Conservation (phyloP, 2,888 invertebrate species). For the Tuberolachnus salignus region DNA sequence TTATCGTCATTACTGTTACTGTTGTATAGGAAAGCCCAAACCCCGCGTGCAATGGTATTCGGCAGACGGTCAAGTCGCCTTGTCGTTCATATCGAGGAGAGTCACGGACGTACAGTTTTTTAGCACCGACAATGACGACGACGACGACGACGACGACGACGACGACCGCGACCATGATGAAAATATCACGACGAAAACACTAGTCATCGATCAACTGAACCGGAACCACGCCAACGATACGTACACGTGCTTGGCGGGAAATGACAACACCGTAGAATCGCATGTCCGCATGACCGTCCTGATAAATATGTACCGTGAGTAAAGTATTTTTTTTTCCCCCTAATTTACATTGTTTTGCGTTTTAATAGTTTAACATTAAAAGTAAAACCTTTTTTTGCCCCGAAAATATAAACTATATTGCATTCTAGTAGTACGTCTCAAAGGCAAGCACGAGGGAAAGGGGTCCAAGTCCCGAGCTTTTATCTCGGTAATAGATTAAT, state of each 20-base stretch:
- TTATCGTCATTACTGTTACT: background rate
- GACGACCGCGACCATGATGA: background rate
- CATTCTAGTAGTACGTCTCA: too few relatives aligned
- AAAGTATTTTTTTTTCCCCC: too few relatives aligned
- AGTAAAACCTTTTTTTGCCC: too few relatives aligned
- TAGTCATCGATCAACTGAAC: slow-evolving; percentile 24
- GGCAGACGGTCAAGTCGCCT: background rate
- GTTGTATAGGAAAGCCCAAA: slow-evolving; percentile 34
- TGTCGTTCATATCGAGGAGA: background rate
- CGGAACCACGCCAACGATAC: slow-evolving; percentile 46
- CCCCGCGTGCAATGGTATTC: slow-evolving; percentile 50
- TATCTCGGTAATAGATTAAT: too few relatives aligned
- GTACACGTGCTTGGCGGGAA: slow-evolving; percentile 31
- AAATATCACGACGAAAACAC: slow-evolving; percentile 12
- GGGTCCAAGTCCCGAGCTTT: too few relatives aligned
- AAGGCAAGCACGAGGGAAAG: too few relatives aligned
- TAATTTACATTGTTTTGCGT: too few relatives aligned
- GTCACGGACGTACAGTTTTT: background rate
- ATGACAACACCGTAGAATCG: slow-evolving; percentile 23
- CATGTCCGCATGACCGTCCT: slow-evolving; percentile 36
- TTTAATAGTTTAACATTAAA: too few relatives aligned
- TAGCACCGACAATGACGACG: background rate
- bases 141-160: background rate
- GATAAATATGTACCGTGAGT: slow-evolving; percentile 53
- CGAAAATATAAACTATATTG: too few relatives aligned